A percentile compares a stretch with the other conserved stretches of the same genome.
phyloP scores from a whole-genome alignment of 2,797 vertebrate genomes.

The Dermochelys coriacea region DNA sequence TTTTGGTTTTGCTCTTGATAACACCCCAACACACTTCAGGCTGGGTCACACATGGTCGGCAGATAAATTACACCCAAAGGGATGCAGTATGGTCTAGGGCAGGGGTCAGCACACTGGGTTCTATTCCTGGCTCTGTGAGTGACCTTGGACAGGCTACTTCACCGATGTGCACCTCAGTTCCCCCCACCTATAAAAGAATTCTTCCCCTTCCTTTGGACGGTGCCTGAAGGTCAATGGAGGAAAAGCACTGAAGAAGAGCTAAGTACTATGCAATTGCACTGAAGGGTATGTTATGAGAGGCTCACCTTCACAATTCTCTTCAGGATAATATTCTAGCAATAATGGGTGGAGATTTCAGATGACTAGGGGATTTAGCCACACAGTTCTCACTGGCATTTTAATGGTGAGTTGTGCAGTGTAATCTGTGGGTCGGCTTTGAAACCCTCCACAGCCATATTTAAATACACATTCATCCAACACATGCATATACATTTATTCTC shows the following conservation, averaged over 20 bases:
- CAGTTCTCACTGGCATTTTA: background rate
- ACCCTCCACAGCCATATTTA: accelerated
- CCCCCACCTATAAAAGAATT: accelerated
- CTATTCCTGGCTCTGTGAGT: background rate
- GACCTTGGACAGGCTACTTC: background rate
- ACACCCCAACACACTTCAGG: background rate
- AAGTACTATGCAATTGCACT: accelerated
- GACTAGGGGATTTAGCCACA: accelerated
- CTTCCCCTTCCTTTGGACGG: background rate
- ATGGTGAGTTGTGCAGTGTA: background rate
- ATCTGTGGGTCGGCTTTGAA: background rate
- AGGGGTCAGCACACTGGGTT: background rate
- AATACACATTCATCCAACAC: background rate
- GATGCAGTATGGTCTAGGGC: background rate
- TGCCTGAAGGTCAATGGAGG: accelerated
- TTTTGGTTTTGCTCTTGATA: background rate
- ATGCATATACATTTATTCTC: background rate
- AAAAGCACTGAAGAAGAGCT: background rate
- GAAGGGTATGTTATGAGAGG: background rate
- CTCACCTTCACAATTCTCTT: background rate
- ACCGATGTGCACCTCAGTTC: accelerated
- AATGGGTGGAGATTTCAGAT: background rate
- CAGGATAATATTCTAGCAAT: accelerated
- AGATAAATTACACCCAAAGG: background rate
- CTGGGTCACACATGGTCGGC: background rate